Conservation (phyloP, 2,797 vertebrate species). For the Phaenicophaeus curvirostris region DNA sequence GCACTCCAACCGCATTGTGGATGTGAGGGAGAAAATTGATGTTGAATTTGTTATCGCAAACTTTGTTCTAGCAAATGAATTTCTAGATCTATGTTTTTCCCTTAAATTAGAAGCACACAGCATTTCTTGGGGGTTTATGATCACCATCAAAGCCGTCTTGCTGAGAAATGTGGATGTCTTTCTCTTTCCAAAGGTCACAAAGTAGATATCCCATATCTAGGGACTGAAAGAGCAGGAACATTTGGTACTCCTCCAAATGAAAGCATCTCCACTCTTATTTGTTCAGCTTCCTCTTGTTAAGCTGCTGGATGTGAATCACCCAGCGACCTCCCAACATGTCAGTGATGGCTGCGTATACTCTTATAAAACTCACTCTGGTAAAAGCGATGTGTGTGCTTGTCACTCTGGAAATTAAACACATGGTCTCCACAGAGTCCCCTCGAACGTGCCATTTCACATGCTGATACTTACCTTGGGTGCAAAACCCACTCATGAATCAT, state of each 20-base stretch:
- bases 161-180: constrained; percentile 40
- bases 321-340: not conserved
- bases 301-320: constrained; percentile 52
- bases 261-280: constrained; percentile 32
- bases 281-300: constrained; percentile 42
- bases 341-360: not conserved
- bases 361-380: not conserved
- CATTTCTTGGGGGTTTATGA: constrained; percentile 21
- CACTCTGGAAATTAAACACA: constrained; percentile 32
- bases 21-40: not conserved
- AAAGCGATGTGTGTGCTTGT: not conserved
- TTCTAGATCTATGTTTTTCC: not conserved
- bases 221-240: constrained; percentile 1
- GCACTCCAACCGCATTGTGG: not conserved
- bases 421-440: not conserved
- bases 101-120: constrained; percentile 31
- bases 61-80: constrained; percentile 14
- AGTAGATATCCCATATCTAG: constrained; percentile 23
- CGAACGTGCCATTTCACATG: not conserved
- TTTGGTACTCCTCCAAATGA: constrained; percentile 63
- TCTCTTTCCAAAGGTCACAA: constrained; percentile 46
- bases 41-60: not conserved
- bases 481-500: not conserved
- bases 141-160: constrained; percentile 29
- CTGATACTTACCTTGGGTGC: not conserved